Evolutionary conservation across 2,113 vertebrate genomes (phyloP), one percentile per base, ranked within the genome.

Genomic region (Phalacrocorax aristotelis): DNA sequence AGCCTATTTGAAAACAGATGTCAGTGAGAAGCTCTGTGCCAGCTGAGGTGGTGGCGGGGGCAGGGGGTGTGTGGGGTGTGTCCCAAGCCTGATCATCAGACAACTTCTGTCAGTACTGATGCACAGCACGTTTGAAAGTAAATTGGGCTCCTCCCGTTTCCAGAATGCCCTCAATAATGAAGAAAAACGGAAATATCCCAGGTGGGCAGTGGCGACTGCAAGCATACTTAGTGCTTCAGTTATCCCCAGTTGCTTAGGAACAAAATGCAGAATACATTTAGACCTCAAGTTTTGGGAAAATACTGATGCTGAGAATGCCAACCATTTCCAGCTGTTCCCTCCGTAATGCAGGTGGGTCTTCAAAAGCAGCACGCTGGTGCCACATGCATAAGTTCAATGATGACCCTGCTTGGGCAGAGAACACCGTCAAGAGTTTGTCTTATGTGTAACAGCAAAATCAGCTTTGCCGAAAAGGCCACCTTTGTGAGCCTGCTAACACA

Each of bases 231-330:
- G 38, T 22, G 75, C 66, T 76, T 93, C 81, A 82, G 30, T 44
- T 66, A 25, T 42, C 27, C 49, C 42, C 72, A 60, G 44, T 84
- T 95, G 83, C 68, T 95, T 91, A 77, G 80, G 79, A 95, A 89
- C 83, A 85, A 82, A 61, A 91, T 54, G 52, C 10, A 25, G 79
- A 83, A 62, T 46, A 58, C 76, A 83, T 83, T 89, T 85, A 86
- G 66, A 51, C 27, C 27, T 68, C 52, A 82, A 46, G 26, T 87
- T 32, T 17, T 52, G 19, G 19, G 32, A 36, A 68, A 76, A 68
- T 34, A 71, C 36, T 48, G 57, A 69, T 54, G 30, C 62, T 44
- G 54, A 60, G n/a, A 71, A 58, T 27, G 57, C 17, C 60, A 51
- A 86, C 4, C 49, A 49, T 68, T 65, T 87, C 30, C 62, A 27